phyloP scores from a whole-genome alignment of 2,888 invertebrate species.

The Pecten maximus region DNA sequence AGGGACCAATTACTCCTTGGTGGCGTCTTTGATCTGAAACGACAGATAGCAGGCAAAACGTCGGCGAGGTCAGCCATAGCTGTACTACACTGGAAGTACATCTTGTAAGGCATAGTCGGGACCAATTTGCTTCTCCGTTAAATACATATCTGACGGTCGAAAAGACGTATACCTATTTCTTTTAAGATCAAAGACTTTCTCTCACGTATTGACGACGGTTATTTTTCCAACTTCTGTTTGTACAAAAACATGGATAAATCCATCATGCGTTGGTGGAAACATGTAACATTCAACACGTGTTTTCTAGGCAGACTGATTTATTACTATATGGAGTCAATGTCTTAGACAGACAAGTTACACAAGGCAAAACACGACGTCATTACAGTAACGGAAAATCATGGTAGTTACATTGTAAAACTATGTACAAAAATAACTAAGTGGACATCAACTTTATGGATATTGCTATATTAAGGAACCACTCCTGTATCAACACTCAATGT shows the following conservation, averaged over 20 bases:
- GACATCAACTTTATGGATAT: neutral
- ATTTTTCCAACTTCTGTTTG: neutral
- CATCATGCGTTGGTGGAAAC: neutral
- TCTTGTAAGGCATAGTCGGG: slow-evolving; percentile 33
- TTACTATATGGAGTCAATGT: neutral
- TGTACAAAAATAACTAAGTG: neutral
- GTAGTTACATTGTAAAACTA: too few species aligned
- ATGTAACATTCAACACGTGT: neutral
- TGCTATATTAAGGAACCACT: too few species aligned
- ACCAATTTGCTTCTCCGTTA: slow-evolving; percentile 26
- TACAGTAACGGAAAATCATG: neutral
- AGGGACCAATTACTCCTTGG: slow-evolving; percentile 23
- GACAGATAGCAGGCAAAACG: slow-evolving; percentile 20
- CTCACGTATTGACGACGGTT: neutral
- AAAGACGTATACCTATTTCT: neutral
- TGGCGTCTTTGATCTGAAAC: slow-evolving; percentile 13
- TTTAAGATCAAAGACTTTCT: neutral
- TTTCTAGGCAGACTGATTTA: neutral
- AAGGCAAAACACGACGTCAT: neutral
- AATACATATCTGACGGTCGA: neutral
- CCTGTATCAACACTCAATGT: too few species aligned
- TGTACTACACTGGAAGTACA: neutral
- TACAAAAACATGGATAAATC: slow-evolving; percentile 21
- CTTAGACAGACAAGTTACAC: neutral
- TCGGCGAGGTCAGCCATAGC: slow-evolving; percentile 20